phyloP scores from a whole-genome alignment of 2,113 vertebrate genomes.

The Oncorhynchus clarkii region DNA sequence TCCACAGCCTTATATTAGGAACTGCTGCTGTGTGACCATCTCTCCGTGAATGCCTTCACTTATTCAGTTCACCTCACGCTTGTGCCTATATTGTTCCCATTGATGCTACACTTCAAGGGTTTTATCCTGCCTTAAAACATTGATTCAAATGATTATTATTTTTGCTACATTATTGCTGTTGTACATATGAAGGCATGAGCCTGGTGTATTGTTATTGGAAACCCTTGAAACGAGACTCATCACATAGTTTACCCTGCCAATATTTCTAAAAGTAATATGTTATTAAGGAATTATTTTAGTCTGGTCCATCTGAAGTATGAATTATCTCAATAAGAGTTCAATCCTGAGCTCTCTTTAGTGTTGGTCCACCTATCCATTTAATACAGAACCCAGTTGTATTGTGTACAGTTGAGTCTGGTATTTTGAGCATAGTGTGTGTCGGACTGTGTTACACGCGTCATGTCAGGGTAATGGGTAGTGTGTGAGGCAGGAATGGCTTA shows the following conservation, averaged over 20 bases:
- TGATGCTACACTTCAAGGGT: not conserved
- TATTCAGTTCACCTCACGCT: not conserved
- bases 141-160: not conserved
- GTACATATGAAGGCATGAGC: not conserved
- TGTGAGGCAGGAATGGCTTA: slow-evolving; percentile 23
- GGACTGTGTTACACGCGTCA: not conserved
- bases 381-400: no score
- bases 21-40: slow-evolving; percentile 5
- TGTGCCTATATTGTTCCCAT: not conserved
- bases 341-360: no score
- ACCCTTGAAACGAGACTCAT: no score
- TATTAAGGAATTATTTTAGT: no score
- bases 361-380: no score
- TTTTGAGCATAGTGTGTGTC: not conserved
- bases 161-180: not conserved
- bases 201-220: not conserved
- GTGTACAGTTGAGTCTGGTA: not conserved
- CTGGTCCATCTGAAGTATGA: no score
- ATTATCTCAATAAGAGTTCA: no score
- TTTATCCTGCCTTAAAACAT: not conserved
- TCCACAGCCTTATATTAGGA: slow-evolving; percentile 23
- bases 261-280: no score
- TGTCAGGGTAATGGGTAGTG: not conserved
- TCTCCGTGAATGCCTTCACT: not conserved
- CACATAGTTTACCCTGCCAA: no score